Percentiles rank a stretch among this genome's conserved stretches.
These are phyloP conservation scores for Tortricodes alternella DNA, from an alignment of 2,888 invertebrate genomes.

Conservation along the genomic window DNA sequence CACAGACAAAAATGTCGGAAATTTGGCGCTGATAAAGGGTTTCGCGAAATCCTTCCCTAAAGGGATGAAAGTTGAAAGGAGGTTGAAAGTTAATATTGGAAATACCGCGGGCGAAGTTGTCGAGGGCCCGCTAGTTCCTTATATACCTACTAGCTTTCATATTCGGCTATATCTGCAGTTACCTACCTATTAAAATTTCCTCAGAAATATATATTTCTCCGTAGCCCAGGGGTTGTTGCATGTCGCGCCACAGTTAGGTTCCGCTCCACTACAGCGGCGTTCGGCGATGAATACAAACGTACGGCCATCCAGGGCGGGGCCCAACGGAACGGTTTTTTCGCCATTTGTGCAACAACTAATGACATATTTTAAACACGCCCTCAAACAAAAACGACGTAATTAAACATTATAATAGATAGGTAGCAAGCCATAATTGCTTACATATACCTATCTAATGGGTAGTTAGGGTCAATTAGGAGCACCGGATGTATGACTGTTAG, in stretches of 20 bases:
- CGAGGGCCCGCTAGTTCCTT: too few relatives aligned
- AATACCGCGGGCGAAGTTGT: too few relatives aligned
- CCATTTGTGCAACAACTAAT: slow-evolving; percentile 58
- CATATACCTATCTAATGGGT: slow-evolving; percentile 29
- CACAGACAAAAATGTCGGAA: too few relatives aligned
- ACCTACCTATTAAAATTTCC: slow-evolving; percentile 10
- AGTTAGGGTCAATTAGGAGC: slow-evolving; percentile 23
- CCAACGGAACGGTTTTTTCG: slow-evolving; percentile 50
- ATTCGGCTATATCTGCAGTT: neutral
- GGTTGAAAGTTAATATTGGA: too few relatives aligned
- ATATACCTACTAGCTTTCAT: neutral
- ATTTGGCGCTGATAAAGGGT: too few relatives aligned
- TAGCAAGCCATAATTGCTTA: slow-evolving; percentile 25
- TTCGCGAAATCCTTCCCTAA: too few relatives aligned
- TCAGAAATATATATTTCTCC: slow-evolving; percentile 1
- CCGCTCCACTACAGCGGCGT: slow-evolving; percentile 41
- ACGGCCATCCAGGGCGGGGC: slow-evolving; percentile 49
- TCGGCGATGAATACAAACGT: slow-evolving; percentile 56
- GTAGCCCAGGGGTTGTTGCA: slow-evolving; percentile 45
- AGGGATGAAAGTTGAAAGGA: too few relatives aligned
- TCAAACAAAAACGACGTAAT: slow-evolving; percentile 36
- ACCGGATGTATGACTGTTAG: slow-evolving; percentile 25
- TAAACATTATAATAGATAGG: slow-evolving; percentile 29
- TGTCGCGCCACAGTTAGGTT: slow-evolving; percentile 55
- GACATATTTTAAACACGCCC: slow-evolving; percentile 53